These are phyloP conservation scores for Parotocinclus haroldoi DNA, from an alignment of 2,797 vertebrate species.

Conservation along the genomic window DNA sequence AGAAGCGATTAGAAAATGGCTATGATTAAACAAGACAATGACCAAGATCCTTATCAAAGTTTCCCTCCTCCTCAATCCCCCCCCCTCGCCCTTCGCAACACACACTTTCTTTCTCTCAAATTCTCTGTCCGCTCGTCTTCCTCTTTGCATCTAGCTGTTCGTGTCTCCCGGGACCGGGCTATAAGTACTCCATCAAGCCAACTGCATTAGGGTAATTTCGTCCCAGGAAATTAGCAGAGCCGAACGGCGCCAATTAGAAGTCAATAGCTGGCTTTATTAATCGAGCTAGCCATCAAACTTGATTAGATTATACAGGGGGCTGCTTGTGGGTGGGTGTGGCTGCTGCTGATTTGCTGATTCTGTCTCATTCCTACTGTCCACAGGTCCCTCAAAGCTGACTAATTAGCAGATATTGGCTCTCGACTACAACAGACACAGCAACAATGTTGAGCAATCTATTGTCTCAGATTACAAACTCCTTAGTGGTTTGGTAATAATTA, in stretches of 20 bases:
- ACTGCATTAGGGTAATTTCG: constrained; percentile 83
- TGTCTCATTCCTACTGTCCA: constrained; percentile 73
- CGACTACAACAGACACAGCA: constrained; percentile 54
- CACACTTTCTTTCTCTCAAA: constrained; percentile 25
- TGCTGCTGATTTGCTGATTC: constrained; percentile 76
- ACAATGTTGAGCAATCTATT: constrained; percentile 30
- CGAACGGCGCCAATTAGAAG: constrained; percentile 84
- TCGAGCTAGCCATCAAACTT: constrained; percentile 81
- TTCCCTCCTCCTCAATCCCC: constrained; percentile 57
- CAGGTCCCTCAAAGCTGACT: constrained; percentile 66
- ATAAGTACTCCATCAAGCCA: constrained; percentile 82
- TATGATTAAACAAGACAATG: constrained; percentile 73
- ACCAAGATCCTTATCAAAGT: constrained; percentile 74
- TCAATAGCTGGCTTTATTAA: constrained; percentile 87
- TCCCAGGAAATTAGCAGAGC: constrained; percentile 84
- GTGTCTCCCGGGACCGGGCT: constrained; percentile 73
- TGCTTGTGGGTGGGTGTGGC: constrained; percentile 50
- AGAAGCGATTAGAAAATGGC: constrained; percentile 76
- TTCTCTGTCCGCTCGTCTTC: constrained; percentile 4
- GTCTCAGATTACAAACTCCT: constrained; percentile 21
- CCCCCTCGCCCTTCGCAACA: not conserved
- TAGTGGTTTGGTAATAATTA: no score
- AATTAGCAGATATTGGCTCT: constrained; percentile 73
- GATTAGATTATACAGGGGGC: constrained; percentile 75
- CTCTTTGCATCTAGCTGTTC: constrained; percentile 56